These are phyloP conservation scores for Anorthoa munda DNA, from an alignment of 2,888 invertebrate species.

Conservation along the genomic window DNA sequence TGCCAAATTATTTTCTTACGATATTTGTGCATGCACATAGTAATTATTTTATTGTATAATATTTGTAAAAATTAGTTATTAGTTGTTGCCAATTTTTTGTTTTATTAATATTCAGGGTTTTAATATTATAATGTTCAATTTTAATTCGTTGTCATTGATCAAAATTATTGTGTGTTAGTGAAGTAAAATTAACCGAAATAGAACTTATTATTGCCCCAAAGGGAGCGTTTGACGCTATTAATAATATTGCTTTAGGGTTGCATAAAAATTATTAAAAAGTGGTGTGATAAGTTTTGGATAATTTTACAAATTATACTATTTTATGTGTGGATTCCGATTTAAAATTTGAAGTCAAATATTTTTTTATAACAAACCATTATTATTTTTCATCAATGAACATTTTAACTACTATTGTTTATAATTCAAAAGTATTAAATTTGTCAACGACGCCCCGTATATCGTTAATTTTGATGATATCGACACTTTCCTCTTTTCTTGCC, in stretches of 20 bases:
- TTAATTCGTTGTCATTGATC: constrained; percentile 90
- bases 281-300: constrained; percentile 91
- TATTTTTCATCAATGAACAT: constrained; percentile 72
- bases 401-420: constrained; percentile 70
- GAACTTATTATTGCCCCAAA: constrained; percentile 89
- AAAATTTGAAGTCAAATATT: constrained; percentile 83
- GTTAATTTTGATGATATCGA: constrained; percentile 84
- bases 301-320: constrained; percentile 91
- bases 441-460: constrained; percentile 77
- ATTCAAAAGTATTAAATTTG: constrained; percentile 71
- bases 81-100: constrained; percentile 90
- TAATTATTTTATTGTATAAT: constrained; percentile 90
- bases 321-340: constrained; percentile 89
- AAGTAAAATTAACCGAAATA: constrained; percentile 89
- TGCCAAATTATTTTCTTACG: constrained; percentile 91
- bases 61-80: constrained; percentile 89
- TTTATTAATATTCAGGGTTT: constrained; percentile 90
- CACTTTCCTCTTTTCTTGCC: constrained; percentile 90
- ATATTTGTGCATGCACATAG: constrained; percentile 91
- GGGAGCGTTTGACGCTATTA: constrained; percentile 91
- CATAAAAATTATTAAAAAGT: constrained; percentile 89
- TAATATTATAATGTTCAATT: constrained; percentile 89
- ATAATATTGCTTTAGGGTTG: constrained; percentile 90
- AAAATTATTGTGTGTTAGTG: constrained; percentile 91
- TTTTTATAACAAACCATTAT: constrained; percentile 73